Percentiles rank a stretch among this genome's conserved stretches.
phyloP scores from a whole-genome alignment of 1,140 invertebrate genomes.

The Drosophila pseudoananassae region DNA sequence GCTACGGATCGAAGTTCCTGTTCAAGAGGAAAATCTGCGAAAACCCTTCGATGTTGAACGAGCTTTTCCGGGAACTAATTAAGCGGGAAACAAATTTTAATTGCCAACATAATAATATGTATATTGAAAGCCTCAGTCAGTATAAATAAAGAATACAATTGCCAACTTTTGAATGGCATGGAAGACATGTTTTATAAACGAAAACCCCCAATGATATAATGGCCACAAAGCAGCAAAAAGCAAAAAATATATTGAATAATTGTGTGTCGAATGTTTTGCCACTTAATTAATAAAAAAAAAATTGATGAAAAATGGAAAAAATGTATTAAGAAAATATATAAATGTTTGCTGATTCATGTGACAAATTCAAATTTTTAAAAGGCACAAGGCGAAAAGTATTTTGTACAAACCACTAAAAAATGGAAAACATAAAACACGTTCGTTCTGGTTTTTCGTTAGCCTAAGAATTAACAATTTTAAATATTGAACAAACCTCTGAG shows the following conservation, averaged over 20 bases:
- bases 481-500: conserved; percentile 72
- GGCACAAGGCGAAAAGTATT: conserved; percentile 31
- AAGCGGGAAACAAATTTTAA: conserved; percentile 34
- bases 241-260: conserved; percentile 20
- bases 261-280: conserved; percentile 64
- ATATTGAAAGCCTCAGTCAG: conserved; percentile 78
- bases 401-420: too few relatives aligned
- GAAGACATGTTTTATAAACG: conserved; percentile 13
- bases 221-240: conserved; percentile 1
- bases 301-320: conserved; percentile 28
- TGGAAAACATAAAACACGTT: conserved; percentile 14
- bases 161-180: conserved; percentile 19
- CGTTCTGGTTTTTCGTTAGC: conserved; percentile 33
- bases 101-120: conserved; percentile 53
- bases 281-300: conserved; percentile 38
- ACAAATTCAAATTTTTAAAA: conserved; percentile 39
- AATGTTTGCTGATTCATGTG: conserved; percentile 67
- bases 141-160: conserved; percentile 33
- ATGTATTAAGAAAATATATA: conserved; percentile 23
- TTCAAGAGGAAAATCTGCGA: conserved; percentile 30
- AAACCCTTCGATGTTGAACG: conserved; percentile 46
- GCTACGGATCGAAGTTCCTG: conserved; percentile 70
- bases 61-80: conserved; percentile 28
- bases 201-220: conserved; percentile 10
- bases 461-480: conserved; percentile 64